phyloP scores from a whole-genome alignment of 2,797 vertebrate genomes.

The Serranus cabrilla region DNA sequence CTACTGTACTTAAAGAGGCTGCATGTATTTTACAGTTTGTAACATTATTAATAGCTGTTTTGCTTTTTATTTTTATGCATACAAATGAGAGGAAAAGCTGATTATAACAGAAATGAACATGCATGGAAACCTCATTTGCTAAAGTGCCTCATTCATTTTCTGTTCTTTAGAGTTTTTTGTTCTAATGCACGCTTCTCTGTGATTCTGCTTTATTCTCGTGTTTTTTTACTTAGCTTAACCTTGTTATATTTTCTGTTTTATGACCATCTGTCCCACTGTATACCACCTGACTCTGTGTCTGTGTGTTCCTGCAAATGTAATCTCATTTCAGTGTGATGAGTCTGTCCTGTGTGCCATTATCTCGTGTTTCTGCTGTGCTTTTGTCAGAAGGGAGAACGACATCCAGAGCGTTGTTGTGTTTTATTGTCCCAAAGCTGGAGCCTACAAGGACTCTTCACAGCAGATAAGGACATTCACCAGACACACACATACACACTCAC shows the following conservation, averaged over 20 bases:
- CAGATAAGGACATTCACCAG: constrained; percentile 57
- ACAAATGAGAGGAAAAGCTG: constrained; percentile 17
- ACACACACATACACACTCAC: constrained; percentile 9
- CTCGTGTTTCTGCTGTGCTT: constrained; percentile 2
- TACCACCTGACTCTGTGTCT: constrained; percentile 1
- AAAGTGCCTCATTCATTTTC: constrained; percentile 50
- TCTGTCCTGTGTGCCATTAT: constrained; percentile 40
- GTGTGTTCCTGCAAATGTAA: constrained; percentile 24
- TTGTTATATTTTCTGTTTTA: constrained; percentile 31
- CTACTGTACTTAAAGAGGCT: background rate
- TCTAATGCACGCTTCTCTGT: background rate
- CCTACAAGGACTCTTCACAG: constrained; percentile 46
- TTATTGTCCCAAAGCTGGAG: constrained; percentile 51
- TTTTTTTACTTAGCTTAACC: constrained; percentile 34
- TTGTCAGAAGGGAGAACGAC: constrained; percentile 36
- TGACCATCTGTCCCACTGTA: constrained; percentile 8
- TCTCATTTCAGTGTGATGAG: constrained; percentile 44
- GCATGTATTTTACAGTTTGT: background rate
- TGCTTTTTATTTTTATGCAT: constrained; percentile 12
- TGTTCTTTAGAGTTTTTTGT: constrained; percentile 40
- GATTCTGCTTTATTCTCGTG: constrained; percentile 27
- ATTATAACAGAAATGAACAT: constrained; percentile 42
- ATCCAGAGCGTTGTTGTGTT: constrained; percentile 34
- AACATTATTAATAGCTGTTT: constrained; percentile 9
- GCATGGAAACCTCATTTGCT: constrained; percentile 32